Evolutionary conservation across 2,888 invertebrate genomes (phyloP).

Genomic region (Sinopyrophorus schimmeli): DNA sequence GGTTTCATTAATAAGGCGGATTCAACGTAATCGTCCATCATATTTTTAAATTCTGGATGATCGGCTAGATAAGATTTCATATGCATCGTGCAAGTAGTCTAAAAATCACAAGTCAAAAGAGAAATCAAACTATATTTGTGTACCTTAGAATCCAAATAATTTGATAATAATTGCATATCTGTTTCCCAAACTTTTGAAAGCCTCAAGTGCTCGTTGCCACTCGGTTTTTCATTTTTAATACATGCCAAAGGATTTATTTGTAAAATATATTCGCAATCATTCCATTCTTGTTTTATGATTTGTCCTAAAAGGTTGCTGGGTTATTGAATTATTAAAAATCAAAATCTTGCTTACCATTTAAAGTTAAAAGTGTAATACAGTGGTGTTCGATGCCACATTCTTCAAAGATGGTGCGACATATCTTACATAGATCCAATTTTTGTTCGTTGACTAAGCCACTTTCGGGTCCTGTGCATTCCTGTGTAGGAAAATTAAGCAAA

Average conservation of each 20-base stretch:
- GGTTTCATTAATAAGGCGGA: conserved; percentile 62
- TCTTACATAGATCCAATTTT: conserved; percentile 60
- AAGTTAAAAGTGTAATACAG: conserved; percentile 60
- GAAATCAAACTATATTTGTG: no score
- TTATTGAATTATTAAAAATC: neutral
- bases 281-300: conserved; percentile 66
- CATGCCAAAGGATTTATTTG: conserved; percentile 61
- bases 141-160: conserved; percentile 67
- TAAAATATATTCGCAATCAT: conserved; percentile 60
- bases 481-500: no score
- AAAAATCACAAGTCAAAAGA: conserved; percentile 31
- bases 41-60: conserved; percentile 60
- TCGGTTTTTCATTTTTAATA: conserved; percentile 40
- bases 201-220: conserved; percentile 53
- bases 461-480: conserved; percentile 60
- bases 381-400: conserved; percentile 60
- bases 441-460: conserved; percentile 59
- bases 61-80: conserved; percentile 63
- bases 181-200: conserved; percentile 60
- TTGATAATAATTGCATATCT: conserved; percentile 64
- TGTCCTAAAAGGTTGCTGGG: conserved; percentile 51
- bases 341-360: conserved; percentile 54
- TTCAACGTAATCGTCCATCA: conserved; percentile 65
- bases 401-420: conserved; percentile 63
- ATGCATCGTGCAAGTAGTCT: conserved; percentile 58